Conservation (phyloP, 2,113 vertebrate genomes). For the Hipposideros armiger region DNA sequence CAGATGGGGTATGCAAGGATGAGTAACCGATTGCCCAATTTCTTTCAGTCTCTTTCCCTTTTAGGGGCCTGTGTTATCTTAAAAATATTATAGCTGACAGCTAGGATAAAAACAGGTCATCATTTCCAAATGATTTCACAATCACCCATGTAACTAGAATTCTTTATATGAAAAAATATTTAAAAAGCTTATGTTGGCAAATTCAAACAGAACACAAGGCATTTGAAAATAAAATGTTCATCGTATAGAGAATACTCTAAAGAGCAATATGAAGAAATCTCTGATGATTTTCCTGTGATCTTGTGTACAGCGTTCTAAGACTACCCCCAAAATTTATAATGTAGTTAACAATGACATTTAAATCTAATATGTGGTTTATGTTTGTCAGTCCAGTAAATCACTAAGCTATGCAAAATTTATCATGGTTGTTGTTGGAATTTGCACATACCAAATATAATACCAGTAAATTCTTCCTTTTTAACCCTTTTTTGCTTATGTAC, state of each 20-base stretch:
- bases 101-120: conserved; percentile 66
- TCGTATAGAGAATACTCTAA: background rate
- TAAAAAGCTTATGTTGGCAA: conserved; percentile 58
- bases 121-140: conserved; percentile 76
- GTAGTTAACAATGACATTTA: background rate
- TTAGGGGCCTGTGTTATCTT: conserved; percentile 65
- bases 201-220: background rate
- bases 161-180: conserved; percentile 28
- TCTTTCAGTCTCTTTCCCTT: conserved; percentile 63
- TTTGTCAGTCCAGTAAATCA: conserved; percentile 63
- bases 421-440: conserved; percentile 34
- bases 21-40: conserved; percentile 76
- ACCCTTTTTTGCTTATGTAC: background rate
- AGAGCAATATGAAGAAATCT: background rate
- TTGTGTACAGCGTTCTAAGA: background rate
- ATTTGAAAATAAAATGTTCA: background rate
- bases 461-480: conserved; percentile 38
- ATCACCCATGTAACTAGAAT: conserved; percentile 60
- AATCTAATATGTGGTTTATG: background rate
- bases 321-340: background rate
- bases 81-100: conserved; percentile 64
- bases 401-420: conserved; percentile 51
- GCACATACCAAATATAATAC: conserved; percentile 20
- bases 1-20: background rate
- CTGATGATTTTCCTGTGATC: conserved; percentile 3